Evolutionary conservation across 2,797 vertebrate genomes (phyloP).

Genomic region (Pteronotus mesoamericanus): DNA sequence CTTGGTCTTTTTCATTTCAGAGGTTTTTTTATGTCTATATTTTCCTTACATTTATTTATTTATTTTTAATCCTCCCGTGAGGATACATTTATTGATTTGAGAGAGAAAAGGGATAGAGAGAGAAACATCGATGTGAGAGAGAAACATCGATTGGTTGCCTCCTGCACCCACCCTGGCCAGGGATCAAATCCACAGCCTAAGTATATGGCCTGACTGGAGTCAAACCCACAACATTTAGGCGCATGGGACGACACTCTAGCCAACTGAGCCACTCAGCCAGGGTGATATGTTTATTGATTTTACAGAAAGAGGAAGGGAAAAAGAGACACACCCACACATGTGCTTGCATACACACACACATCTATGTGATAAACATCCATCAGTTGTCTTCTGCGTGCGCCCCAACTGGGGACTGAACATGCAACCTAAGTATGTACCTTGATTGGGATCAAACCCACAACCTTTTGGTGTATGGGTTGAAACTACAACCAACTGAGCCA

Average conservation of each 20-base stretch:
- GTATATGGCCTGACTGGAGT: neutral
- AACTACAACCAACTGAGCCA: neutral
- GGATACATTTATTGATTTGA: neutral
- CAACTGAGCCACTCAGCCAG: neutral
- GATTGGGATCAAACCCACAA: too few species aligned
- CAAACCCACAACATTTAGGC: neutral
- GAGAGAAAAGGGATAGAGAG: neutral
- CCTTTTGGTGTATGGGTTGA: neutral
- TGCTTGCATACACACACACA: too few species aligned
- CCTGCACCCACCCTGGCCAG: neutral
- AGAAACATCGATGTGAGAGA: neutral
- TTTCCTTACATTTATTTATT: neutral
- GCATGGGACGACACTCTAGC: neutral
- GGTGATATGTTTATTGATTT: neutral
- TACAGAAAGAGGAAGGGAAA: too few species aligned
- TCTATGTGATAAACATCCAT: neutral
- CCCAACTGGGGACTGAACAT: neutral
- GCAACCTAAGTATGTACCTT: neutral
- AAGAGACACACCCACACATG: too few species aligned
- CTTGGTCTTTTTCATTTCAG: neutral
- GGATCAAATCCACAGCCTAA: too few species aligned
- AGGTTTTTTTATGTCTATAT: neutral
- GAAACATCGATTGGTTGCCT: neutral
- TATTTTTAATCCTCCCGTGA: neutral
- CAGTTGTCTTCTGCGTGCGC: neutral